These are phyloP conservation scores for Sebastes taczanowskii DNA, from an alignment of 2,797 vertebrate genomes.

Conservation along the genomic window DNA sequence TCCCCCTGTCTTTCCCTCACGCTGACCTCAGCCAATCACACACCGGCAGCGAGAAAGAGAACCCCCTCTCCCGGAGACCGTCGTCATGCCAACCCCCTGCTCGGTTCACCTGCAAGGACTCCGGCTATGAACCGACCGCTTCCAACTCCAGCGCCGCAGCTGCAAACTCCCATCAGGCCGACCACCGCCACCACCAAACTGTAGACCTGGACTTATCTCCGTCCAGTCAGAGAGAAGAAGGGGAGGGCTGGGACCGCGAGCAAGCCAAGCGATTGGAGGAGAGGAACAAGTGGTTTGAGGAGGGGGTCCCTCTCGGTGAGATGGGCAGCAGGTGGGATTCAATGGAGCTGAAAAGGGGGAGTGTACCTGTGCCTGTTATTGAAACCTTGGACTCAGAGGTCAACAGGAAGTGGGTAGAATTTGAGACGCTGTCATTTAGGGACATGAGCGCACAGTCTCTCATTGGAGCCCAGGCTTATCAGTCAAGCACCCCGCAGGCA, in stretches of 20 bases:
- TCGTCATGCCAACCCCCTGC: constrained; percentile 68
- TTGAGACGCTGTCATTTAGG: constrained; percentile 88
- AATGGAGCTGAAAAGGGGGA: constrained; percentile 81
- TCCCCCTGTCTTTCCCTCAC: constrained; percentile 51
- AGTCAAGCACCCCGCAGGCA: constrained; percentile 52
- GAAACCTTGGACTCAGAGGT: constrained; percentile 86
- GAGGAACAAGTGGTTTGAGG: constrained; percentile 88
- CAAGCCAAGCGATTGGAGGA: constrained; percentile 90
- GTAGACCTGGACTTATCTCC: constrained; percentile 57
- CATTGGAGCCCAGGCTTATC: constrained; percentile 72
- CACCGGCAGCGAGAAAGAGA: constrained; percentile 85
- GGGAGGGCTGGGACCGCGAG: constrained; percentile 89
- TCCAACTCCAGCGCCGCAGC: constrained; percentile 59
- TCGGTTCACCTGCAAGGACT: constrained; percentile 61
- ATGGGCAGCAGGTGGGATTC: constrained; percentile 81
- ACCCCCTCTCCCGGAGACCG: constrained; percentile 70
- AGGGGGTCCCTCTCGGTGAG: constrained; percentile 65
- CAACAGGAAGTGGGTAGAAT: constrained; percentile 92
- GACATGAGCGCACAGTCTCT: constrained; percentile 83
- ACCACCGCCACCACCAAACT: constrained; percentile 65
- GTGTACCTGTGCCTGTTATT: constrained; percentile 64
- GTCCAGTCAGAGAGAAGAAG: constrained; percentile 71
- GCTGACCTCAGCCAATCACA: constrained; percentile 85
- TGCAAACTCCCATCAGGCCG: constrained; percentile 78
- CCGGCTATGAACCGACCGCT: constrained; percentile 65